These are phyloP conservation scores for Ctenicera cuprea DNA, from an alignment of 2,888 invertebrate genomes.

Conservation along the genomic window DNA sequence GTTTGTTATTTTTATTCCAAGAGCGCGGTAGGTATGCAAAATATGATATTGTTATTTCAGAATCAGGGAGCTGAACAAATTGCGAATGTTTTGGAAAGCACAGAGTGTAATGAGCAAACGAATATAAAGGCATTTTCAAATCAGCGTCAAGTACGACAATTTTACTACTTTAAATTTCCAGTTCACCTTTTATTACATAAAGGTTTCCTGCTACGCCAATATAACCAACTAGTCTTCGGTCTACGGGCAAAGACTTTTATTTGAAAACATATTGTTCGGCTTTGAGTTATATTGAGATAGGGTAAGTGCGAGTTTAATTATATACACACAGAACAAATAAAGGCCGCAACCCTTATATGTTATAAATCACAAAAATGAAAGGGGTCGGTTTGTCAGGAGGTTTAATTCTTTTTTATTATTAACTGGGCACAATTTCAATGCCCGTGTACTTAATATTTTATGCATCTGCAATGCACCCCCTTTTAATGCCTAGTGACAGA, in stretches of 20 bases:
- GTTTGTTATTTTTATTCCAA: conserved; percentile 62
- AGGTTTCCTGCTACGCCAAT: conserved; percentile 14
- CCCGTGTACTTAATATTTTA: conserved; percentile 44
- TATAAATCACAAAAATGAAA: conserved; percentile 58
- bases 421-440: conserved; percentile 52
- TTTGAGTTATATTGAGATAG: conserved; percentile 53
- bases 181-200: conserved; percentile 36
- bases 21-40: conserved; percentile 56
- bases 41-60: conserved; percentile 62
- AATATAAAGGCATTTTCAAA: conserved; percentile 52
- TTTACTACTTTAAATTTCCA: conserved; percentile 47
- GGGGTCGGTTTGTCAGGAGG: conserved; percentile 56
- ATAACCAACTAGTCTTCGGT: conserved; percentile 17
- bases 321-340: conserved; percentile 62
- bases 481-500: conserved; percentile 32
- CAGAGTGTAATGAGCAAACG: conserved; percentile 53
- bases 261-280: conserved; percentile 64
- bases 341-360: conserved; percentile 56
- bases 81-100: conserved; percentile 55
- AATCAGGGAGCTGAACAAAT: conserved; percentile 58
- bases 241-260: conserved; percentile 54
- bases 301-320: conserved; percentile 65
- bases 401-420: conserved; percentile 58
- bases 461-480: conserved; percentile 40
- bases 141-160: conserved; percentile 53